Conservation (phyloP, 2,888 invertebrate genomes). For the Philopedon plagiatum region DNA sequence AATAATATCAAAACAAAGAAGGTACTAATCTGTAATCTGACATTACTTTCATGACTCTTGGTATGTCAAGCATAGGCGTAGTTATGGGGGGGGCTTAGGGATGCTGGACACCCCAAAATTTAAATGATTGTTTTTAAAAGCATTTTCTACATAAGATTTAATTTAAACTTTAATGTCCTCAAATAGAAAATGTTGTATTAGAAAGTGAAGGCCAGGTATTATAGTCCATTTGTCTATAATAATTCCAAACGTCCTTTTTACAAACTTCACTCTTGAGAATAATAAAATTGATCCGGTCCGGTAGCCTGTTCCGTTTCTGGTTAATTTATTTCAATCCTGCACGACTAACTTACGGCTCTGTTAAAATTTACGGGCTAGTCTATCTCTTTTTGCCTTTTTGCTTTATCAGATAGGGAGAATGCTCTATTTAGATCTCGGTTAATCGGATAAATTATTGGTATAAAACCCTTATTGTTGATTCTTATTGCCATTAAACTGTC, state of each 20-base stretch:
- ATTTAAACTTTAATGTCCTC: not conserved
- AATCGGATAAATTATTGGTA: not conserved
- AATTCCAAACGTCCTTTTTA: slow-evolving; percentile 20
- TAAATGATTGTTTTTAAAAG: no score
- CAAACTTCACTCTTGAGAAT: slow-evolving; percentile 29
- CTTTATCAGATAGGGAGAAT: not conserved
- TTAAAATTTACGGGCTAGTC: slow-evolving; percentile 17
- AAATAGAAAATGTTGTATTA: not conserved
- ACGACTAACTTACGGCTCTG: slow-evolving; percentile 14
- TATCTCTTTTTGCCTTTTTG: slow-evolving; percentile 9
- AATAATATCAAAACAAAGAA: no score
- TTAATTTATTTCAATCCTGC: slow-evolving; percentile 35
- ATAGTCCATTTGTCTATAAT: not conserved
- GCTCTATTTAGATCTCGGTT: not conserved
- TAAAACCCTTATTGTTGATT: not conserved
- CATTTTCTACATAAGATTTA: no score
- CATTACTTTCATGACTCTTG: no score
- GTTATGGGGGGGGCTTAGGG: no score
- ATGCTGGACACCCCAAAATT: no score
- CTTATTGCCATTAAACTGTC: not conserved
- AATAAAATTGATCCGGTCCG: slow-evolving; percentile 34
- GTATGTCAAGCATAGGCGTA: no score
- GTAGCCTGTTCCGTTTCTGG: slow-evolving; percentile 13
- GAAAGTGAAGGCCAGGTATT: not conserved
- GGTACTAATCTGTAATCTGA: no score